phyloP scores from a whole-genome alignment of 2,113 vertebrate species.

The Ptilorrhoa leucosticta region DNA sequence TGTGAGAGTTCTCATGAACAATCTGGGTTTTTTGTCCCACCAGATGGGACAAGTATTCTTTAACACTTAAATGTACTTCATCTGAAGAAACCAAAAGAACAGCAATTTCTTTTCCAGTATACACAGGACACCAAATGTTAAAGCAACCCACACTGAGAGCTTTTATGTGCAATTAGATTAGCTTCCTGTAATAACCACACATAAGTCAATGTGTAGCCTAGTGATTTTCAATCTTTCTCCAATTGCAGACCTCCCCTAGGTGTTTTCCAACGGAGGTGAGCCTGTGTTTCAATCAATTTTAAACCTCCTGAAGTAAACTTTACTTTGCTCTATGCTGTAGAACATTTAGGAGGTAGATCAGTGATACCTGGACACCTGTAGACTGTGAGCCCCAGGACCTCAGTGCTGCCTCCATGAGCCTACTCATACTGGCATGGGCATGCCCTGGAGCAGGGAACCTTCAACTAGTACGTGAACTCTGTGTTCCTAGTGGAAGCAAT shows the following conservation, averaged over 20 bases:
- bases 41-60: not conserved
- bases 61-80: not conserved
- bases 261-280: not conserved
- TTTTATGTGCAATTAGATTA: not conserved
- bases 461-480: not conserved
- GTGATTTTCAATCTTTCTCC: not conserved
- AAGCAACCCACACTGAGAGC: not conserved
- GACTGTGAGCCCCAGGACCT: not conserved
- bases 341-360: not conserved
- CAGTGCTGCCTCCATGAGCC: not conserved
- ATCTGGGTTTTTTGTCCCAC: not conserved
- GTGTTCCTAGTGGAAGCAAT: not conserved
- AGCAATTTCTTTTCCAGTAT: not conserved
- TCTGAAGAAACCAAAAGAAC: not conserved
- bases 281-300: not conserved
- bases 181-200: not conserved
- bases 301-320: not conserved
- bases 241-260: not conserved
- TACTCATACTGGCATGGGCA: not conserved
- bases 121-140: not conserved
- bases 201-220: not conserved
- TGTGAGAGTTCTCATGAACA: not conserved
- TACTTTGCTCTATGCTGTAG: not conserved
- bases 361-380: not conserved
- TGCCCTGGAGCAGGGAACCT: not conserved